Evolutionary conservation across 2,113 vertebrate species (phyloP).

Genomic region (Sorex fumeus): DNA sequence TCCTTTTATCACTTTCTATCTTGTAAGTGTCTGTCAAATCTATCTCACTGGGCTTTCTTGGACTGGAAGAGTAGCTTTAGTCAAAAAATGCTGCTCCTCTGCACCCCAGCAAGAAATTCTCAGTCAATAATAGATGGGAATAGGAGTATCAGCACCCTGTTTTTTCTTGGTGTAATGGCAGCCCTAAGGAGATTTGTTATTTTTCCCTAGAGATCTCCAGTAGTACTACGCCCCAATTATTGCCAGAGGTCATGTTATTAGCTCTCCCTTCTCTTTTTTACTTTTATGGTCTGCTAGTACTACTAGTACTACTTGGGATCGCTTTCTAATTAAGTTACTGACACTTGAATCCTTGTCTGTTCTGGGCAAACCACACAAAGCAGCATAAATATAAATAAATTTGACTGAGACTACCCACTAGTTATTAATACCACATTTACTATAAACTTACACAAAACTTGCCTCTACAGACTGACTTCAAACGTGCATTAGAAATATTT

Average conservation of each 20-base stretch:
- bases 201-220: no score
- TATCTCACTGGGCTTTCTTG: not conserved
- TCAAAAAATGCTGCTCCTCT: not conserved
- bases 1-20: not conserved
- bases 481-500: conserved; percentile 76
- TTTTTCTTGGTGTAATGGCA: not conserved
- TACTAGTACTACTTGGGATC: not conserved
- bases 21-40: not conserved
- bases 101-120: not conserved
- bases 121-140: not conserved
- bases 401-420: not conserved
- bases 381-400: not conserved
- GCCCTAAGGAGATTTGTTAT: not conserved
- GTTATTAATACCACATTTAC: not conserved
- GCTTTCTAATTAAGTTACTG: not conserved
- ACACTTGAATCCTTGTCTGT: not conserved
- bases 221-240: not conserved
- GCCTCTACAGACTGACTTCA: conserved; percentile 41
- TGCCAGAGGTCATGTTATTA: not conserved
- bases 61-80: not conserved
- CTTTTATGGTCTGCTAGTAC: not conserved
- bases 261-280: not conserved
- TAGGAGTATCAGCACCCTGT: not conserved
- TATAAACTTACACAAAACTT: not conserved
- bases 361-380: not conserved